Evolutionary conservation across 2,888 invertebrate species (phyloP), one percentile per base, ranked within the genome.

Genomic region (Malthinus seriepunctatus): DNA sequence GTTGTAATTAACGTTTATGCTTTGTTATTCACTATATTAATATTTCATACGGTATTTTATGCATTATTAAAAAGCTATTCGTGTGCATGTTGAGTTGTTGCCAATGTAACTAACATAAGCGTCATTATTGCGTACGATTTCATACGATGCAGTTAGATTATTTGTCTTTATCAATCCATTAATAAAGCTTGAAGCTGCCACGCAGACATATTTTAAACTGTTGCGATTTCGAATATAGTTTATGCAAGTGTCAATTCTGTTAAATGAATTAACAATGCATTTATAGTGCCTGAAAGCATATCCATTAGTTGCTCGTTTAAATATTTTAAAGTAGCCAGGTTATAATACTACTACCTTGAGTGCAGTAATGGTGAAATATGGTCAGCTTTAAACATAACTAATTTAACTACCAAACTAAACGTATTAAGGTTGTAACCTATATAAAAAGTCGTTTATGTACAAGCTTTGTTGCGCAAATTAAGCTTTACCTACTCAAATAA

Each of bases 1-100:
- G 37, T 51, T 52, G 54, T 48, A 59, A 54, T 59, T 59, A 59
- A 59, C 49, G 54, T 57, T 57, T 51, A 51, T 57, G 51, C 51
- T 51, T 51, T 57, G 51, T 48, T 52, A 50, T 57, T 52, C 51
- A 34, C 46, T 23, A 37, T 56, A 56, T 56, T 51, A 56, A 51
- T 51, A 56, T 46, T 56, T 51, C 51, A 56, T 51, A 32, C 38
- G 12, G 47, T 32, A 38, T 49, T 56, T 50, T 56, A 56, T 56
- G 50, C 56, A 56, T 56, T 55, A 56, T 56, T 56, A 56, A 56
- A 53, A 50, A 37, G 50, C 45, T 23, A 45, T 56, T 56, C 56
- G 37, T 42, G 55, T 49, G 56, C 48, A 42, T 44, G 48, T 35
- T 42, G 55, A 39, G 42, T 44, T 55, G 50, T 45, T 49, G 34